Conservation (phyloP, 2,797 vertebrate genomes). For the Meda fulgida region DNA sequence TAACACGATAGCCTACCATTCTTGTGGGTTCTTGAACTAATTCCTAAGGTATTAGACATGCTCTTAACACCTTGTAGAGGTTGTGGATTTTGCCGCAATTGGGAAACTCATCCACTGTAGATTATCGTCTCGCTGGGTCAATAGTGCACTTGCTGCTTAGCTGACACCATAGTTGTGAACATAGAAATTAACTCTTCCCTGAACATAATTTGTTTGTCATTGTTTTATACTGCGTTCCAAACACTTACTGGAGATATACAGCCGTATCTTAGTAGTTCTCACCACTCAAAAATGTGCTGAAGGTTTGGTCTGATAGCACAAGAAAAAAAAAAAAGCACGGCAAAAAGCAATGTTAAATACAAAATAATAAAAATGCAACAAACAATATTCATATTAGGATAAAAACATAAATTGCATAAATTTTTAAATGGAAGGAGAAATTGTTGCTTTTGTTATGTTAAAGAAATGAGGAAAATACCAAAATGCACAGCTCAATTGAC, state of each 20-base stretch:
- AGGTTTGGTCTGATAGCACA: not conserved
- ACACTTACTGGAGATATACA: constrained; percentile 17
- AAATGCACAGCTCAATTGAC: too few relatives aligned
- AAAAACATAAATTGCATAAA: not conserved
- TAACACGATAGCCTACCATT: constrained; percentile 46
- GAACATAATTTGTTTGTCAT: constrained; percentile 49
- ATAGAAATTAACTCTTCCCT: constrained; percentile 54
- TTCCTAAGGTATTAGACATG: constrained; percentile 57
- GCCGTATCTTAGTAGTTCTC: not conserved
- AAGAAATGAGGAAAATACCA: too few relatives aligned
- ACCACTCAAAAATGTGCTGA: not conserved
- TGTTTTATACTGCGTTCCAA: constrained; percentile 29
- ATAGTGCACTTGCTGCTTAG: constrained; percentile 44
- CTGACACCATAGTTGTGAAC: constrained; percentile 56
- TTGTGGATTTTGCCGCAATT: constrained; percentile 32
- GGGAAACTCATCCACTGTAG: constrained; percentile 49
- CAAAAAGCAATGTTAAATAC: not conserved
- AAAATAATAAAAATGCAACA: not conserved
- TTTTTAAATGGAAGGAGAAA: not conserved
- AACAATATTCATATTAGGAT: not conserved
- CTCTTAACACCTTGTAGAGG: constrained; percentile 53
- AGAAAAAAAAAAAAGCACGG: not conserved
- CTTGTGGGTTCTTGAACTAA: constrained; percentile 52
- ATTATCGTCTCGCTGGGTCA: constrained; percentile 54
- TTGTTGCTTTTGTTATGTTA: not conserved